phyloP scores from a whole-genome alignment of 2,888 invertebrate species.

The Megaustenia siamemsis region DNA sequence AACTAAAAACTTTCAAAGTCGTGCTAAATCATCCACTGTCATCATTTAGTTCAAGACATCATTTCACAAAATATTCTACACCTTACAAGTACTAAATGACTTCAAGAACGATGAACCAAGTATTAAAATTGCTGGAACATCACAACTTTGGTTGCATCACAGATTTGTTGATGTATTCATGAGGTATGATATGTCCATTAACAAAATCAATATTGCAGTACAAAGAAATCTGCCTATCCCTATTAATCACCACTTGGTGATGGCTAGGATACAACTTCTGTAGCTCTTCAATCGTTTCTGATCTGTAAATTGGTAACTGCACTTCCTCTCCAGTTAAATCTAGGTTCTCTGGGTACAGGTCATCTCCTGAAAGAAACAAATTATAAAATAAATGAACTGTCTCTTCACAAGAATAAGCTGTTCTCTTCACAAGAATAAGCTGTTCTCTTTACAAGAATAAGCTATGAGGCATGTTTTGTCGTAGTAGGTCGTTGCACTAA shows the following conservation, averaged over 20 bases:
- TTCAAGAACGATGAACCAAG: too few relatives aligned
- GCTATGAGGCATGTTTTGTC: too few relatives aligned
- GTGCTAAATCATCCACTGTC: too few relatives aligned
- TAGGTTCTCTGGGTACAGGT: constrained; percentile 74
- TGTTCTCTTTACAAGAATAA: not conserved
- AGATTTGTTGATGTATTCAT: constrained; percentile 11
- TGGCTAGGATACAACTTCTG: constrained; percentile 15
- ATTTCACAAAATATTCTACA: too few relatives aligned
- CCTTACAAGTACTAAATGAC: too few relatives aligned
- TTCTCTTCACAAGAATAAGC: too few relatives aligned
- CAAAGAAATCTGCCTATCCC: constrained; percentile 11
- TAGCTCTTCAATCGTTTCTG: constrained; percentile 36
- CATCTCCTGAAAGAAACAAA: constrained; percentile 72
- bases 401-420: not conserved
- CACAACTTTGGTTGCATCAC: constrained; percentile 12
- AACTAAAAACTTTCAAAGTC: too few relatives aligned
- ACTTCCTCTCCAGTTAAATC: constrained; percentile 66
- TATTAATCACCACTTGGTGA: constrained; percentile 18
- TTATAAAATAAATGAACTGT: not conserved
- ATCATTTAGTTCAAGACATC: too few relatives aligned
- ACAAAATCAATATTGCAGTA: constrained; percentile 39
- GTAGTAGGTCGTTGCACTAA: too few relatives aligned
- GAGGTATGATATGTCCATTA: constrained; percentile 31
- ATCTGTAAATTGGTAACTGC: not conserved
- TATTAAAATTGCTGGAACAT: not conserved